Evolutionary conservation across 2,797 vertebrate species (phyloP).

Genomic region (Petrocephalus sullivani): DNA sequence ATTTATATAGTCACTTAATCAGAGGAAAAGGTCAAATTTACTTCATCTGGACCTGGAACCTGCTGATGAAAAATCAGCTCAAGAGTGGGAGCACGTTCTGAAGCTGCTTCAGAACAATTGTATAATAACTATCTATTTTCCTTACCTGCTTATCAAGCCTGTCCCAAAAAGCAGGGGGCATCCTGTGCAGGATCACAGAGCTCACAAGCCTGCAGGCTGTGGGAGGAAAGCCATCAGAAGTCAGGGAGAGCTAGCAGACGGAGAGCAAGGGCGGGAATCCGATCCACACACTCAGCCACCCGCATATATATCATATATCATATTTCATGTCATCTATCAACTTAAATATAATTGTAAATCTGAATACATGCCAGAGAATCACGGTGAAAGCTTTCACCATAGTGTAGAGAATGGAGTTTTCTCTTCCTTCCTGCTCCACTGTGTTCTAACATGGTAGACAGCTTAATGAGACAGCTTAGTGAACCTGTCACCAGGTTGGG

Average conservation of each 20-base stretch:
- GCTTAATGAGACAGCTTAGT: not conserved
- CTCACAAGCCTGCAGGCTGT: not conserved
- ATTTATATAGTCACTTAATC: not conserved
- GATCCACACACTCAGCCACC: not conserved
- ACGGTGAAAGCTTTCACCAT: not conserved
- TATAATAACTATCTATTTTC: not conserved
- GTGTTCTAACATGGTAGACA: not conserved
- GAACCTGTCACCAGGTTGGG: not conserved
- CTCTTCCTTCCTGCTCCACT: not conserved
- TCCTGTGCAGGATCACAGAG: not conserved
- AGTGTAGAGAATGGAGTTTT: not conserved
- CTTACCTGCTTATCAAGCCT: not conserved
- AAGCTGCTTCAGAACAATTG: not conserved
- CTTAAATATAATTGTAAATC: not conserved
- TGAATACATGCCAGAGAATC: not conserved
- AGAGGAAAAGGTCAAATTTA: not conserved
- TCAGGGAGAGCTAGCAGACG: not conserved
- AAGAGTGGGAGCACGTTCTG: not conserved
- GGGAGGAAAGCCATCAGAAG: not conserved
- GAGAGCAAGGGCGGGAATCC: not conserved
- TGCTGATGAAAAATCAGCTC: not conserved
- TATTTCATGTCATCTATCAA: not conserved
- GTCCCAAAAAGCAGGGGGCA: not conserved
- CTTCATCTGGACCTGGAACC: not conserved
- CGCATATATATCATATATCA: not conserved